These are phyloP conservation scores for Andrena bucephala DNA, from an alignment of 2,888 invertebrate genomes.

Conservation along the genomic window DNA sequence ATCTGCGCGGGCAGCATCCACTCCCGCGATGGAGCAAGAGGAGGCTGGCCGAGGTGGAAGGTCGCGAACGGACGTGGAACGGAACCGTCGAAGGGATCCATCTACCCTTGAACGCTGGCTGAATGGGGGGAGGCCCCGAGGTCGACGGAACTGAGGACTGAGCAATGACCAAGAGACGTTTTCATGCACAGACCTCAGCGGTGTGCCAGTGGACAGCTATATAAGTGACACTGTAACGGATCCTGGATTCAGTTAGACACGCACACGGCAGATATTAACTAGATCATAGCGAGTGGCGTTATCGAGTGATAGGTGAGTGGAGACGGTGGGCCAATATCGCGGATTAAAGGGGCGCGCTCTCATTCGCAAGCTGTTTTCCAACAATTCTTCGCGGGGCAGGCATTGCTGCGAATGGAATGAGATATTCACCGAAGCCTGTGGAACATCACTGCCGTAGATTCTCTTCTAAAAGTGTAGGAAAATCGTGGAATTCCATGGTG, in stretches of 20 bases:
- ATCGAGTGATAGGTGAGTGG: conserved; percentile 53
- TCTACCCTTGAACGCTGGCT: conserved; percentile 69
- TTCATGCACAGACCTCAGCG: too few relatives aligned
- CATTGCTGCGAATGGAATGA: too few relatives aligned
- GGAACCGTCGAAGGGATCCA: conserved; percentile 31
- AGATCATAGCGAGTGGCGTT: conserved; percentile 41
- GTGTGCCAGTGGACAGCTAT: conserved; percentile 66
- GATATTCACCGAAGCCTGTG: too few relatives aligned
- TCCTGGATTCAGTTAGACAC: conserved; percentile 78
- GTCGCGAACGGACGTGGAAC: conserved; percentile 15
- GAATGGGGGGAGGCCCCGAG: conserved; percentile 59
- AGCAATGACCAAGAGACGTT: conserved; percentile 65
- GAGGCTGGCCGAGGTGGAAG: neutral
- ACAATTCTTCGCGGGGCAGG: too few relatives aligned
- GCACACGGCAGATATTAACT: conserved; percentile 55
- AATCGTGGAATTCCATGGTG: too few relatives aligned
- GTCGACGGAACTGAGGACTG: conserved; percentile 32
- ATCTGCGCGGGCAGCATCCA: neutral
- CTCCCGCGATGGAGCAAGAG: neutral
- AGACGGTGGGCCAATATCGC: neutral
- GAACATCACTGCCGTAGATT: too few relatives aligned
- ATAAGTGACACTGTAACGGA: conserved; percentile 79
- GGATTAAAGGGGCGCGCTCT: too few relatives aligned
- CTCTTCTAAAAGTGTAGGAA: too few relatives aligned
- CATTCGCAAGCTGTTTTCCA: too few relatives aligned